Percentiles rank a stretch among this genome's conserved stretches.
phyloP scores from a whole-genome alignment of 2,113 vertebrate species.

The Malaclemys terrapin region DNA sequence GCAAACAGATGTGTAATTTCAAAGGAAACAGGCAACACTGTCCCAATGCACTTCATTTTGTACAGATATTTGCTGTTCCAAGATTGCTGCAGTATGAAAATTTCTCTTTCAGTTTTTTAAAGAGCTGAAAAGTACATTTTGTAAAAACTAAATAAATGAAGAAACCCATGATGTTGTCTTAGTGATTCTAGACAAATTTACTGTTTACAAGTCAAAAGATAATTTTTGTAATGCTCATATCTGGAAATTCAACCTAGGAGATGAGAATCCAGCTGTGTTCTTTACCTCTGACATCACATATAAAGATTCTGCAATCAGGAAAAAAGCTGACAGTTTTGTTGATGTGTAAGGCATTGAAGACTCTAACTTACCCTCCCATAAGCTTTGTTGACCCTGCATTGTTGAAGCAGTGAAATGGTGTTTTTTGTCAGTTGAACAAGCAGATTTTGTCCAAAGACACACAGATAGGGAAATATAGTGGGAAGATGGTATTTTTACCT shows the following conservation, averaged over 20 bases:
- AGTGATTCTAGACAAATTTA: not conserved
- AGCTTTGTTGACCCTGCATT: not conserved
- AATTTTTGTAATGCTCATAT: not conserved
- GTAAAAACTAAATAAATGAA: not conserved
- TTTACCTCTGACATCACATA: not conserved
- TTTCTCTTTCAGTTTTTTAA: not conserved
- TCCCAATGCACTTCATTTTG: not conserved
- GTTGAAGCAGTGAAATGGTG: not conserved
- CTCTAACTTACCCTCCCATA: not conserved
- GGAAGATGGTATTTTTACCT: conserved; percentile 5
- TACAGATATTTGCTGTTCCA: not conserved
- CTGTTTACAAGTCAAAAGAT: not conserved
- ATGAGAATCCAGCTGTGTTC: not conserved
- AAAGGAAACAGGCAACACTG: not conserved
- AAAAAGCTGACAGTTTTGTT: not conserved
- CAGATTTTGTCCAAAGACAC: not conserved
- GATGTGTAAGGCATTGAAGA: not conserved
- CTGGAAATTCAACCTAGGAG: not conserved
- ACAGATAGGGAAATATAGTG: not conserved
- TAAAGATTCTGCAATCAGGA: not conserved
- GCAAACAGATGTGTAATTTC: not conserved
- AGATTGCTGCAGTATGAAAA: not conserved
- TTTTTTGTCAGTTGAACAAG: not conserved
- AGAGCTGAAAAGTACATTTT: not conserved
- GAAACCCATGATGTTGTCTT: not conserved